Conservation (phyloP, 2,888 invertebrate species). For the Drosophila fungiperda region DNA sequence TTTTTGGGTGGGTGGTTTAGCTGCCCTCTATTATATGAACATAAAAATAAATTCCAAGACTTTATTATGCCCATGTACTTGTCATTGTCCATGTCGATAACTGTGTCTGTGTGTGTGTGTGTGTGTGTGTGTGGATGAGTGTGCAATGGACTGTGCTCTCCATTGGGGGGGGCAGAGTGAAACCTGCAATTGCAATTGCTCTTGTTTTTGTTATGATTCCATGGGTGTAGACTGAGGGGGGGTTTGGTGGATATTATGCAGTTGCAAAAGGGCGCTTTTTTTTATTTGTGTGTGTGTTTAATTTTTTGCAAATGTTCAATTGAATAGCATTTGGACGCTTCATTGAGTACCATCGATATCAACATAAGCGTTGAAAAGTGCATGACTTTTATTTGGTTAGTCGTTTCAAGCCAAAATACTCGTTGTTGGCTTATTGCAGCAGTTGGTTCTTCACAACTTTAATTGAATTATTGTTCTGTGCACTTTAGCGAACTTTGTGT, state of each 20-base stretch:
- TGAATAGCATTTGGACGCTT: slow-evolving; percentile 72
- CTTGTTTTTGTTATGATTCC: slow-evolving; percentile 13
- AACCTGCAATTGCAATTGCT: slow-evolving; percentile 47
- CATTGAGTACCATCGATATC: slow-evolving; percentile 51
- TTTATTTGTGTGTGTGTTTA: slow-evolving; percentile 66
- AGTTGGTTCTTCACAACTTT: slow-evolving; percentile 50
- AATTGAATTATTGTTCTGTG: slow-evolving; percentile 11
- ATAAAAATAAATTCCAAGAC: slow-evolving; percentile 82
- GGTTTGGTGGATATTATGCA: slow-evolving; percentile 11
- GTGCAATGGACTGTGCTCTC: slow-evolving; percentile 73
- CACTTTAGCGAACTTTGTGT: slow-evolving; percentile 7
- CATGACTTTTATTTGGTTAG: slow-evolving; percentile 50
- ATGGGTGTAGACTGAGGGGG: neutral
- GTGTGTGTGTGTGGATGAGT: slow-evolving; percentile 13
- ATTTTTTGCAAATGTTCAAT: slow-evolving; percentile 76
- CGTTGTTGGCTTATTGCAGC: slow-evolving; percentile 21
- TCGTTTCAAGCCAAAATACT: slow-evolving; percentile 8
- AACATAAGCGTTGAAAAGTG: slow-evolving; percentile 24
- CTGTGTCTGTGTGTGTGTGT: slow-evolving; percentile 62
- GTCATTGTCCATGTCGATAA: slow-evolving; percentile 74
- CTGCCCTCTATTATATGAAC: slow-evolving; percentile 77
- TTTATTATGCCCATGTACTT: slow-evolving; percentile 80
- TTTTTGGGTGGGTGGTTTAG: slow-evolving; percentile 17
- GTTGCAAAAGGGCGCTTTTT: slow-evolving; percentile 38
- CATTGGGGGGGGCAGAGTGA: slow-evolving; percentile 12